Percentiles rank a stretch among this genome's conserved stretches.
Evolutionary conservation across 2,888 invertebrate species (phyloP).

Genomic region (Epinotia demarniana): DNA sequence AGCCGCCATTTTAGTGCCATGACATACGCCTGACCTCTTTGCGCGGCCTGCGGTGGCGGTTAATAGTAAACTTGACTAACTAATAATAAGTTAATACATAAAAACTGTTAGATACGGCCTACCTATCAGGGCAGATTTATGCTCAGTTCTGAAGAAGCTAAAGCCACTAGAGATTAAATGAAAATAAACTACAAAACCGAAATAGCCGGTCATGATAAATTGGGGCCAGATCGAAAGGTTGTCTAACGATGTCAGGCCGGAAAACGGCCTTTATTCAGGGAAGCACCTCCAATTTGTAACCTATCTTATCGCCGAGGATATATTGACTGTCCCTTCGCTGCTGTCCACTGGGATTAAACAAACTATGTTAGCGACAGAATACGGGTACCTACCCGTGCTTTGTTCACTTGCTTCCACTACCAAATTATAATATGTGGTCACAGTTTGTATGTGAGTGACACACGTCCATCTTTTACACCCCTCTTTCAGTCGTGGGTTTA

Average conservation of each 20-base stretch:
- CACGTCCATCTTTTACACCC: not conserved
- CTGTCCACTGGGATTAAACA: not conserved
- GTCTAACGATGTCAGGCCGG: constrained; percentile 5
- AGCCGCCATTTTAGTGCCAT: too few relatives aligned
- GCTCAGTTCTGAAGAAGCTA: constrained; percentile 3
- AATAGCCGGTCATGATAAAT: constrained; percentile 16
- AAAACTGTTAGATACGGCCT: too few relatives aligned
- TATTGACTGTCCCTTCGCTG: not conserved
- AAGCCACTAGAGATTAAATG: constrained; percentile 11
- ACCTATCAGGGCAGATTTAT: not conserved
- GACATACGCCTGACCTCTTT: too few relatives aligned
- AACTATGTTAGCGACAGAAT: not conserved
- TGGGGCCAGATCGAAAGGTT: constrained; percentile 8
- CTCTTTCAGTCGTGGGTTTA: not conserved
- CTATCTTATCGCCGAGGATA: constrained; percentile 2
- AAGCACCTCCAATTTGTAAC: constrained; percentile 16
- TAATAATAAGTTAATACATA: too few relatives aligned
- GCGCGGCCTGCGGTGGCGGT: too few relatives aligned
- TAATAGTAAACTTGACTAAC: too few relatives aligned
- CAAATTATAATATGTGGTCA: too few relatives aligned
- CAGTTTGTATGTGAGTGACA: too few relatives aligned
- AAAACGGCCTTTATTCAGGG: constrained; percentile 8
- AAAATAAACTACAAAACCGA: constrained; percentile 15
- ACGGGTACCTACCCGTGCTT: not conserved
- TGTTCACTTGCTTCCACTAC: not conserved